Evolutionary conservation across 2,888 invertebrate species (phyloP).

Genomic region (Argyra leucocephala): DNA sequence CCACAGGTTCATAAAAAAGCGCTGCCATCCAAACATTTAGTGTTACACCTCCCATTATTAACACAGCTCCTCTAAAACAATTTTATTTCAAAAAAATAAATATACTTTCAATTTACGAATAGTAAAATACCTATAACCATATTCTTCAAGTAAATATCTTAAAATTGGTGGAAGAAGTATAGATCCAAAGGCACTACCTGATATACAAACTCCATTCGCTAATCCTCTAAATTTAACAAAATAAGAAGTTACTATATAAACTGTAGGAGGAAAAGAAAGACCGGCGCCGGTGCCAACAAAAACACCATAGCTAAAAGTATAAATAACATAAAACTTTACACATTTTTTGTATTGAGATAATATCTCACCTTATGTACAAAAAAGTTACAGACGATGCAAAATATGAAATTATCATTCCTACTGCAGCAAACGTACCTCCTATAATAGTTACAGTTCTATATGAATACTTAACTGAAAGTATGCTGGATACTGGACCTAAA

Average conservation of each 20-base stretch:
- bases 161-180: slow-evolving; percentile 74
- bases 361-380: slow-evolving; percentile 61
- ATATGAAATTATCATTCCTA: slow-evolving; percentile 74
- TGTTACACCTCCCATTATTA: slow-evolving; percentile 72
- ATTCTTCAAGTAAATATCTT: slow-evolving; percentile 58
- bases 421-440: slow-evolving; percentile 71
- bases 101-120: slow-evolving; percentile 11
- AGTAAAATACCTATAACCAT: slow-evolving; percentile 59
- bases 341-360: slow-evolving; percentile 16
- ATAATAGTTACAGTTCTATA: slow-evolving; percentile 73
- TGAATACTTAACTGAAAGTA: slow-evolving; percentile 73
- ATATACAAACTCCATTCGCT: slow-evolving; percentile 81
- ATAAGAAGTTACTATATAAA: slow-evolving; percentile 81
- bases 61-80: slow-evolving; percentile 59
- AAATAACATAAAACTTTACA: slow-evolving; percentile 5
- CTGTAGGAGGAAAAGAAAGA: slow-evolving; percentile 77
- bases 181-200: slow-evolving; percentile 77
- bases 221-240: slow-evolving; percentile 68
- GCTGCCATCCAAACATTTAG: slow-evolving; percentile 78
- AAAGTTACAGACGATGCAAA: slow-evolving; percentile 70
- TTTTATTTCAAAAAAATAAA: not conserved
- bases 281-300: slow-evolving; percentile 77
- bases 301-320: slow-evolving; percentile 58
- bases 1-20: slow-evolving; percentile 73
- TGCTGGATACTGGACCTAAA: slow-evolving; percentile 74